Evolutionary conservation across 2,113 vertebrate species (phyloP).

Genomic region (Peromyscus maniculatus): DNA sequence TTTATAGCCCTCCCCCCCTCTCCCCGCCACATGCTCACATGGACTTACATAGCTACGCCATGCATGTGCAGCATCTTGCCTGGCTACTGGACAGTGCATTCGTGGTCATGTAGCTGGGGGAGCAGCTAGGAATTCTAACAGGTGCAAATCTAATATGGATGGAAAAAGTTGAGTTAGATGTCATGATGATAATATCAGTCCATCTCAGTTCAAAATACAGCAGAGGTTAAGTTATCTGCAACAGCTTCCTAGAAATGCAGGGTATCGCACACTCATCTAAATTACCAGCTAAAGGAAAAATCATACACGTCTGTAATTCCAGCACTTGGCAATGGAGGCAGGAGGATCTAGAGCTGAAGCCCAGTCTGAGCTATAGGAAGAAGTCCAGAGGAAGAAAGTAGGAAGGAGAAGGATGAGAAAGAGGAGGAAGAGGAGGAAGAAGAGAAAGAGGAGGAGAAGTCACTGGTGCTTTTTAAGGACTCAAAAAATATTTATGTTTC

Average conservation of each 20-base stretch:
- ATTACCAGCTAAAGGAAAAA: slow-evolving; percentile 28
- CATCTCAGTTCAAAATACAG: slow-evolving; percentile 25
- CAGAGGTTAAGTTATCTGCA: slow-evolving; percentile 18
- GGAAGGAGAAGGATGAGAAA: not conserved
- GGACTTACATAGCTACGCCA: too few species aligned
- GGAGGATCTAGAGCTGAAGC: not conserved
- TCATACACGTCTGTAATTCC: not conserved
- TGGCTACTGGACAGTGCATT: too few species aligned
- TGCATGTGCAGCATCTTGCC: too few species aligned
- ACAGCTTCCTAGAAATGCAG: slow-evolving; percentile 4
- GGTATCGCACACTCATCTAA: slow-evolving; percentile 43
- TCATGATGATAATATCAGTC: slow-evolving; percentile 15
- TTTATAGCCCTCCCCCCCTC: too few species aligned
- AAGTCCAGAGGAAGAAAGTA: not conserved
- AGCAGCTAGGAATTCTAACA: not conserved
- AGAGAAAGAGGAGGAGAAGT: not conserved
- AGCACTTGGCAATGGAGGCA: not conserved
- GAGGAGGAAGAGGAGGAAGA: not conserved
- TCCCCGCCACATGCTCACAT: too few species aligned
- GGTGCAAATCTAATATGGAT: not conserved
- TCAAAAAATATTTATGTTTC: slow-evolving; percentile 9
- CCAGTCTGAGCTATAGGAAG: not conserved
- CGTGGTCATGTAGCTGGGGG: too few species aligned
- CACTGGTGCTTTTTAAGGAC: not conserved
- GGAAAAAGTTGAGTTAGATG: slow-evolving; percentile 46